Conservation (phyloP, 2,888 invertebrate genomes). For the Orthosia incerta region DNA sequence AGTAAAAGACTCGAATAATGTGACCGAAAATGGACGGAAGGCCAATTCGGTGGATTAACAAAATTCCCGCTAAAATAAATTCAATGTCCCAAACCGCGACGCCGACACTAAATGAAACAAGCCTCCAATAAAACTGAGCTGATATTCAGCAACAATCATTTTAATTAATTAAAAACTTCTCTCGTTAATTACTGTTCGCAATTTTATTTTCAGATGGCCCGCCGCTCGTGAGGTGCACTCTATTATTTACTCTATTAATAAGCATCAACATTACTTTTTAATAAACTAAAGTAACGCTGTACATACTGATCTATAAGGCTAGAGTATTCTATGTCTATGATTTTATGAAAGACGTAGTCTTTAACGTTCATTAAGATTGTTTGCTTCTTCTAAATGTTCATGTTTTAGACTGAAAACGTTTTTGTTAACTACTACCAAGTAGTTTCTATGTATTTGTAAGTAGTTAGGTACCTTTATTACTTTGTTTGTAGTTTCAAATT, state of each 20-base stretch:
- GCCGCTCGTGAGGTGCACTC: constrained; percentile 47
- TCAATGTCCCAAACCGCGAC: constrained; percentile 21
- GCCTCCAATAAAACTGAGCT: constrained; percentile 18
- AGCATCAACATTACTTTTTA: constrained; percentile 43
- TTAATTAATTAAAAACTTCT: constrained; percentile 44
- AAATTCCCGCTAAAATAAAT: constrained; percentile 14
- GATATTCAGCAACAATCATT: constrained; percentile 33
- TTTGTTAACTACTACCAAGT: constrained; percentile 15
- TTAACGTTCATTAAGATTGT: constrained; percentile 26
- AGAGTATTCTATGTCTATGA: constrained; percentile 39
- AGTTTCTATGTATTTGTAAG: constrained; percentile 17
- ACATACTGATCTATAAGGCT: constrained; percentile 36
- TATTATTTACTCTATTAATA: constrained; percentile 52
- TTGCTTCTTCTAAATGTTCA: constrained; percentile 5
- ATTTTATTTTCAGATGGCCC: constrained; percentile 69
- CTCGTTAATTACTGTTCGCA: constrained; percentile 35
- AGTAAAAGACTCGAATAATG: neutral
- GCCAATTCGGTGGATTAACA: neutral
- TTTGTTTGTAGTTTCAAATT: constrained; percentile 19
- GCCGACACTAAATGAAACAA: constrained; percentile 28
- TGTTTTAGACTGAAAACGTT: constrained; percentile 35
- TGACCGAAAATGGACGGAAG: neutral
- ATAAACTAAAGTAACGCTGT: constrained; percentile 37
- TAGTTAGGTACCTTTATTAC: neutral
- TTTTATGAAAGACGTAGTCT: constrained; percentile 47